These are phyloP conservation scores for Artibeus lituratus DNA, from an alignment of 2,797 vertebrate genomes.

Conservation along the genomic window DNA sequence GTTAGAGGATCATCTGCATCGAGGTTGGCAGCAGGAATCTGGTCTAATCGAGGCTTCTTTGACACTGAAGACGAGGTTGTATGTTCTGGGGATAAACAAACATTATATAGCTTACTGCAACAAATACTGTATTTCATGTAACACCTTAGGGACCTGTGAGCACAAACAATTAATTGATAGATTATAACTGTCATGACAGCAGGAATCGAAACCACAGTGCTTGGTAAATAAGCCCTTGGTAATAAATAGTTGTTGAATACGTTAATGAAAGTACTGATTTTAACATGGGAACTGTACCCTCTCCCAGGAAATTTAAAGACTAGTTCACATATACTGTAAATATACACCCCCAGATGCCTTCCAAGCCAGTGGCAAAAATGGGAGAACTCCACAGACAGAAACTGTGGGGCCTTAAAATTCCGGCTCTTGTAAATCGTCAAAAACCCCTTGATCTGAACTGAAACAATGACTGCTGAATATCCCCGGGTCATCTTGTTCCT, in stretches of 20 bases:
- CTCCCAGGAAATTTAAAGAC: not conserved
- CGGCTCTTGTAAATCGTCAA: not conserved
- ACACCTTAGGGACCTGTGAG: not conserved
- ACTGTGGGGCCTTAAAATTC: not conserved
- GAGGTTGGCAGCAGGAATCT: conserved; percentile 97
- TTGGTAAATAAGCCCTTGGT: not conserved
- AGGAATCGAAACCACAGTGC: not conserved
- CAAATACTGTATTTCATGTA: not conserved
- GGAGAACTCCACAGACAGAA: not conserved
- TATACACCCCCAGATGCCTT: not conserved
- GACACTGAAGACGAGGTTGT: conserved; percentile 96
- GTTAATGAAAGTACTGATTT: not conserved
- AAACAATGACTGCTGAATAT: not conserved
- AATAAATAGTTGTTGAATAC: not conserved
- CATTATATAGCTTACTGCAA: not conserved
- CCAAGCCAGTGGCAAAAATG: not conserved
- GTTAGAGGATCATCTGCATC: conserved; percentile 98
- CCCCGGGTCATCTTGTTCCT: not conserved
- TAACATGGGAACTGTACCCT: not conserved
- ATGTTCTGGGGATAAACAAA: conserved; percentile 85
- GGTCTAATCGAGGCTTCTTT: conserved; percentile 96
- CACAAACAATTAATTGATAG: not conserved
- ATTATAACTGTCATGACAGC: not conserved
- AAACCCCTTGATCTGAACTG: not conserved
- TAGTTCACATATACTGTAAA: not conserved